Conservation (phyloP, 2,113 vertebrate species). For the Pontoporia blainvillei region DNA sequence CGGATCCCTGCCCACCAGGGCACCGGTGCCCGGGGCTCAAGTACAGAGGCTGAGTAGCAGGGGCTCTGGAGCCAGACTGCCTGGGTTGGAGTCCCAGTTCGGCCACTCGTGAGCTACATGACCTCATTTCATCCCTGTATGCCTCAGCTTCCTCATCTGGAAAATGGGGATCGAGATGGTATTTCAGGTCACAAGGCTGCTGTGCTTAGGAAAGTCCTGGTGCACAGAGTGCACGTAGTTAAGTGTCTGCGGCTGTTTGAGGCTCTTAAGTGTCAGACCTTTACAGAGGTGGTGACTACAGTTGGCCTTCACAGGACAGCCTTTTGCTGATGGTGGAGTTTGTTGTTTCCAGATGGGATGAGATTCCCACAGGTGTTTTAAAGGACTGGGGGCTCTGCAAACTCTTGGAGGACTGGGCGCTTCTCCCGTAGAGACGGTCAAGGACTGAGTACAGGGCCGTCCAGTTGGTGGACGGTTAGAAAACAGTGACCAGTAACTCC, state of each 20-base stretch:
- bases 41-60: background rate
- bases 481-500: background rate
- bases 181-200: background rate
- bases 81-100: background rate
- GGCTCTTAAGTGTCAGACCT: background rate
- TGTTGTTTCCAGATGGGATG: background rate
- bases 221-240: background rate
- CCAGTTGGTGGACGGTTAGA: background rate
- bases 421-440: background rate
- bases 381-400: background rate
- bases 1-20: background rate
- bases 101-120: background rate
- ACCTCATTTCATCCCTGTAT: background rate
- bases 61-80: background rate
- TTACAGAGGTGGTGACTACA: background rate
- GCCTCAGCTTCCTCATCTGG: background rate
- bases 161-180: background rate
- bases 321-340: background rate
- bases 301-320: background rate
- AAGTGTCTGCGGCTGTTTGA: background rate
- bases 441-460: background rate
- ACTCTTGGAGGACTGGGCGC: background rate
- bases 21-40: no score
- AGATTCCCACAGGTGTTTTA: background rate
- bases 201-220: background rate